Base-by-base conservation (phyloP, 2,888 invertebrate species). In the Drosophila demipolita region DNA sequence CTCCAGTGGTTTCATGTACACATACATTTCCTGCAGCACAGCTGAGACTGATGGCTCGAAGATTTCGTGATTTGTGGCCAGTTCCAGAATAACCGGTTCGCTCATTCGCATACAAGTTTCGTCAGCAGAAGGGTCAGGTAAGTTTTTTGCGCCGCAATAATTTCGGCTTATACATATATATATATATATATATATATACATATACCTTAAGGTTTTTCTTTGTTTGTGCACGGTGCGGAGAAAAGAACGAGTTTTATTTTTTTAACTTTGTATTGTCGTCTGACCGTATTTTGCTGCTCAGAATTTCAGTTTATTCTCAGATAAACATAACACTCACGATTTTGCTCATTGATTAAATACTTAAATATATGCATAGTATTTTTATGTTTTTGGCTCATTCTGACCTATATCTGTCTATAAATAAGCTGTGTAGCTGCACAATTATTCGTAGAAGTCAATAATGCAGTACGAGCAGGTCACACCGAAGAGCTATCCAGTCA, bases 1-100 rank as follows among this genome's bases (percentile, higher is more conserved):
- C 77, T 96, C 96, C 0, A 96, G 93, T 0, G 97, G 96, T 77
- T 95, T 95, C 52, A 98, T 93, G 93, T 96, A 97, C 0, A 96
- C 94, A 54, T 95, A 94, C 48, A 97, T 94, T 90, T 97, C 97
- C 86, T 95, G 95, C 40, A 97, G 91, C 63, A 95, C 95, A 7
- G 94, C 94, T 0, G 95, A 94, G 1, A 95, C 94, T 33, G 95
- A 94, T 0, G 95, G 94, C 78, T 96, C 96, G 78, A 95, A 95
- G 57, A 94, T 93, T 42, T 96, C 96, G 72, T 95, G 95, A 80
- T 95, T 95, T 80, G 94, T 95, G 0, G 95, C 94, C 33, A 96
- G 93, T 59, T 94, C 95, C 48, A 95, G 92, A n/a, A 96, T 93
- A 77, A n/a, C n/a, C n/a, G n/a, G n/a, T n/a, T n/a, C n/a, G n/a